A percentile compares a stretch with the other conserved stretches of the same genome.
These are phyloP conservation scores for Centropus unirufus DNA, from an alignment of 2,113 vertebrate species.

Conservation along the genomic window DNA sequence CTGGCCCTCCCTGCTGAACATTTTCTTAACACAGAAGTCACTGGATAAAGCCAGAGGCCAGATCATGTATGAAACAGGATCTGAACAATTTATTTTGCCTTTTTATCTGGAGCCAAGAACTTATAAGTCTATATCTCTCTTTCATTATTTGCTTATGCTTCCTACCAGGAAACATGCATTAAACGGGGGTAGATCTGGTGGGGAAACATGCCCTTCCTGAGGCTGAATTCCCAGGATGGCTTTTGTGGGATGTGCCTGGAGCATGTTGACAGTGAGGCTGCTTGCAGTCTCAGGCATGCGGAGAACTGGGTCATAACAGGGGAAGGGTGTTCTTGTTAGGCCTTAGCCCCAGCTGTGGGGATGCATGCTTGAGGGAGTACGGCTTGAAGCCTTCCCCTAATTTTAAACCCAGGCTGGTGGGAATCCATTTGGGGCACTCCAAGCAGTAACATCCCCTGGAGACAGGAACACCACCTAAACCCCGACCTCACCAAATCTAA, in stretches of 20 bases:
- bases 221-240: background rate
- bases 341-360: background rate
- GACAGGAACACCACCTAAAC: background rate
- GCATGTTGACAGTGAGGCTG: rapidly evolving
- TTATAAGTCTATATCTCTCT: background rate
- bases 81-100: background rate
- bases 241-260: rapidly evolving
- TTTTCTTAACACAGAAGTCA: background rate
- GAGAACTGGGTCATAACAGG: background rate
- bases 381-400: background rate
- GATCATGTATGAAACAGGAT: background rate
- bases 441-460: background rate
- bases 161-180: background rate
- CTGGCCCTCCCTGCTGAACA: background rate
- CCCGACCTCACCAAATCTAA: background rate
- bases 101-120: background rate
- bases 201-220: background rate
- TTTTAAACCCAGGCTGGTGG: background rate
- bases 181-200: background rate
- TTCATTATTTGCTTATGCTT: background rate
- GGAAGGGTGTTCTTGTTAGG: background rate
- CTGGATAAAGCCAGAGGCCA: background rate
- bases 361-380: background rate
- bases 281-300: rapidly evolving
- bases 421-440: background rate